phyloP scores from a whole-genome alignment of 2,888 invertebrate species.

The Spicauda simplicius region DNA sequence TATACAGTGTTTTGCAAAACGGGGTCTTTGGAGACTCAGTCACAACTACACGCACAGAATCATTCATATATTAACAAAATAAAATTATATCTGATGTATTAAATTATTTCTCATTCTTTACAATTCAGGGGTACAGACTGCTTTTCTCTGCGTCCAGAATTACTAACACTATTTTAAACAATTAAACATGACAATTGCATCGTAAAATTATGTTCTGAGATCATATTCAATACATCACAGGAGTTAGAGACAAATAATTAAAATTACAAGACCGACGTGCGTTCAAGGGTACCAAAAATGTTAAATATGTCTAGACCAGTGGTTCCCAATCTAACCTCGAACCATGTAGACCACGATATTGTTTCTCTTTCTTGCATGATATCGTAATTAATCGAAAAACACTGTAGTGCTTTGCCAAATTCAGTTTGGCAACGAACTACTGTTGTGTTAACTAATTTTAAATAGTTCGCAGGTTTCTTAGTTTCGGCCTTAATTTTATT shows the following conservation, averaged over 20 bases:
- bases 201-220: slow-evolving; percentile 85
- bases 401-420: too few relatives aligned
- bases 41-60: slow-evolving; percentile 41
- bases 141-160: slow-evolving; percentile 42
- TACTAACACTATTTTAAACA: slow-evolving; percentile 69
- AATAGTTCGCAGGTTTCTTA: too few relatives aligned
- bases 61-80: slow-evolving; percentile 48
- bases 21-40: slow-evolving; percentile 39
- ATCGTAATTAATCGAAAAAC: too few relatives aligned
- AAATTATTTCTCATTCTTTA: slow-evolving; percentile 74
- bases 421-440: too few relatives aligned
- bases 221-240: slow-evolving; percentile 89
- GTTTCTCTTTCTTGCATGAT: too few relatives aligned
- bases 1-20: slow-evolving; percentile 63
- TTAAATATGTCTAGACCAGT: neutral
- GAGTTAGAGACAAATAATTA: slow-evolving; percentile 79
- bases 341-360: too few relatives aligned
- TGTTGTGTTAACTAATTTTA: too few relatives aligned
- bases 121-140: slow-evolving; percentile 62
- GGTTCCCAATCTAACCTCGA: neutral
- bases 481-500: too few relatives aligned
- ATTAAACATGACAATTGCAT: slow-evolving; percentile 80
- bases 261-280: slow-evolving; percentile 55
- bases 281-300: slow-evolving; percentile 26
- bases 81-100: slow-evolving; percentile 78